phyloP scores from a whole-genome alignment of 2,113 vertebrate species.

The Rhinopithecus roxellana region DNA sequence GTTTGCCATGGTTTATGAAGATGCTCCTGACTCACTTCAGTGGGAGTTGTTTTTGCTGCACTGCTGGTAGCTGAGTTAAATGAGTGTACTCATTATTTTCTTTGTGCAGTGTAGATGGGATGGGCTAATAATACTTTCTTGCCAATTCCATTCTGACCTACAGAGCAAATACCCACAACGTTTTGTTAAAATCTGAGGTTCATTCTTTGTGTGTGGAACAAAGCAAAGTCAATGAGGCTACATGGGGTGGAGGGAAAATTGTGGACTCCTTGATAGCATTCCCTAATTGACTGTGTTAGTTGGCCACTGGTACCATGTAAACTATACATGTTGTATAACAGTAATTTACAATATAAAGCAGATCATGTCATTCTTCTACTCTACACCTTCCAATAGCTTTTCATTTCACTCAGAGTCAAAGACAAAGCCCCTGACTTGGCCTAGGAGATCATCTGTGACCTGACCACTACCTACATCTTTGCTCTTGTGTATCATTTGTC shows the following conservation, averaged over 20 bases:
- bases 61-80: constrained; percentile 41
- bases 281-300: background rate
- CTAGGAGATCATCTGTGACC: background rate
- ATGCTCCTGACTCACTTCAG: constrained; percentile 56
- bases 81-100: background rate
- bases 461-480: background rate
- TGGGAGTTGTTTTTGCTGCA: constrained; percentile 38
- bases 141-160: background rate
- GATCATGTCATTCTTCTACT: background rate
- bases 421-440: background rate
- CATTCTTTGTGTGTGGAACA: background rate
- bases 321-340: background rate
- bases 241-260: no score
- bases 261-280: background rate
- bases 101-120: background rate
- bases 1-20: constrained; percentile 43
- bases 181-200: background rate
- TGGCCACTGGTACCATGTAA: background rate
- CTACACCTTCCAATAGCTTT: background rate
- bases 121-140: constrained; percentile 50
- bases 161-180: background rate
- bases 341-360: background rate
- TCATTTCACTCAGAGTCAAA: background rate
- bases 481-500: background rate
- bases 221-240: background rate